Base-by-base conservation (phyloP, 2,797 vertebrate genomes). In the Tachyglossus aculeatus region DNA sequence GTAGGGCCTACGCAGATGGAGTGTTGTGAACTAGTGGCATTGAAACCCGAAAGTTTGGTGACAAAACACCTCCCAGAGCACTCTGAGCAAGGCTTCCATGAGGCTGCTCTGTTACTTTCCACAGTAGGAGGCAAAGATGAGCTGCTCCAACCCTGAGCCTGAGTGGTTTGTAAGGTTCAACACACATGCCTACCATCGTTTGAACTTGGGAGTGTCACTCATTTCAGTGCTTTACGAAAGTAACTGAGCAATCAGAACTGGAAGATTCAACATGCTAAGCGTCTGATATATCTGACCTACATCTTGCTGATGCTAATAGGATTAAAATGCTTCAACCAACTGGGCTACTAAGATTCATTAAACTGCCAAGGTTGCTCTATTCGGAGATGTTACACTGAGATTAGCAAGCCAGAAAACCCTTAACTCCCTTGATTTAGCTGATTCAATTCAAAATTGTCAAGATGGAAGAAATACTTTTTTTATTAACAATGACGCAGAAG, bases 391-490 rank as follows among this genome's bases (percentile, higher is more conserved):
- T 6, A 9, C 21, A 45, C 0, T 1, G 5, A 19, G 51, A 57
- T 45, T 4, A 21, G 15, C 19, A 31, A 50, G 25, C 16, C 31
- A 10, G 32, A 33, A 63, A 52, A 78, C 59, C 38, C 37, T 19
- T 22, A 9, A 32, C 9, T 29, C 27, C 47, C 47, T 39, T 39
- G 48, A 41, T 36, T 41, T 51, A 32, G 32, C 51, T 31, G 32
- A 51, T 59, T 66, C 41, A 48, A 51, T 71, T 67, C 58, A 44
- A 68, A 77, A 55, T 54, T 67, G 34, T 70, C 57, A 74, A 58
- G 54, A 54, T 47, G 31, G 60, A 51, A 67, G n/a, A n/a, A n/a
- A n/a, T n/a, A n/a, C 15, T 5, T 4, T 38, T 33, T 53, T 22
- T 48, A 54, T 67, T 27, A 59, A 53, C 11, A 15, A 52, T 39